Base-by-base conservation (phyloP, 2,888 invertebrate genomes). In the Pantelozetes paolii region DNA sequence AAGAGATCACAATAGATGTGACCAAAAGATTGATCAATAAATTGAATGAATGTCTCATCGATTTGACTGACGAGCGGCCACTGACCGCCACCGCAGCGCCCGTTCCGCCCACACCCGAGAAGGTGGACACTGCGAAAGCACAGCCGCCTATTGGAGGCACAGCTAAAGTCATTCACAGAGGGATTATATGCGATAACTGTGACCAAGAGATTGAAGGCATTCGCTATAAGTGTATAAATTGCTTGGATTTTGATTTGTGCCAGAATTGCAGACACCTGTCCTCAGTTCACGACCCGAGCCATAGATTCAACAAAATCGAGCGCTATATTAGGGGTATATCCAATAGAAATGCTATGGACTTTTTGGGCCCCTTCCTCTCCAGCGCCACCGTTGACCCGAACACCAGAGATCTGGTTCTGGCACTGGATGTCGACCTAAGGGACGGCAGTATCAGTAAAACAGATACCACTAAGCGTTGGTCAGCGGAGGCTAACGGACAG, bases 161-260 rank as follows among this genome's bases (percentile, higher is more conserved):
- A 20, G n/a, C 50, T 50, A 23, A 73, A 72, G 73, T 75, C 2
- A 57, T 78, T 59, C 78, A 78, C 59, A 26, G 11, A n/a, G 80
- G 80, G 15, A 79, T 82, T n/a, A 75, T 79, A 6, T 82, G 83
- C 79, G 81, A 82, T 75, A 78, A 78, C 67, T 83, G 83, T 77
- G 80, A 81, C 42, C 77, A 77, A 57, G 75, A 77, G 11, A 81
- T 82, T 71, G 78, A 80, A 18, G 82, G 83, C 74, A 78, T 79
- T 15, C 77, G 82, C 67, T 82, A 81, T 77, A 82, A 82, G 76
- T 82, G 83, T 78, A 82, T 82, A 2, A 81, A 82, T 76, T 83
- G 83, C 77, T 73, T 78, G 8, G 81, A 82, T 75, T 83, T 80
- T 77, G 82, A 83, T 77, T 78, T 83, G 67, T 83, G 83, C 78